Base-by-base conservation (phyloP, 2,113 vertebrate species). In the Garra rufa region DNA sequence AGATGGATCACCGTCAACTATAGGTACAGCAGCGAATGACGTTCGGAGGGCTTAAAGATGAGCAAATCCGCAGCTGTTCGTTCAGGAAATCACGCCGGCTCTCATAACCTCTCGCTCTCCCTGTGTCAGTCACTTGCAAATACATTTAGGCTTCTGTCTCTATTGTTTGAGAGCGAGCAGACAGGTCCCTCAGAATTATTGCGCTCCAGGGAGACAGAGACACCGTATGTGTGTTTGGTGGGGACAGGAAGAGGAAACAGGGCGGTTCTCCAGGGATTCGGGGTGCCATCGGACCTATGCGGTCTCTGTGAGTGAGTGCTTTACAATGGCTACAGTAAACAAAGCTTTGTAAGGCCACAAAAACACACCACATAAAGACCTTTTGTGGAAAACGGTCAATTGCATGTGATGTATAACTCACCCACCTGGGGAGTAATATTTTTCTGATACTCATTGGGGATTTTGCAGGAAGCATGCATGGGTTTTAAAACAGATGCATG, bases 1-100 rank as follows among this genome's bases (percentile, higher is more conserved):
- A 88, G 87, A 88, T 88, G 84, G 87, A 86, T 84, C 71, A 84
- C 82, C 73, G 80, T 82, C 80, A 84, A 86, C 85, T 83, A 86
- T 82, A 88, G 87, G 87, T 88, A 88, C 85, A 77, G 83, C 71
- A 73, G 85, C 82, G 76, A 86, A 81, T 86, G 82, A 88, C 82
- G 83, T 86, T 65, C 50, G 71, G 85, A 84, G 69, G 76, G 59
- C 67, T 88, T 86, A 86, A 85, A 77, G 82, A 86, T 76, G 77
- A 82, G 85, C 82, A 86, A 77, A 86, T 69, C n/a, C 55, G 83
- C 87, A 88, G 63, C 87, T 88, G 87, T 73, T 88, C 61, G 24
- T 57, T 83, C 81, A 82, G 87, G 81, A 84, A 86, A 76, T 85
- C 76, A 75, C 57, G 6, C 43, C 0, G 52, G 44, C 76, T 80